Conservation (phyloP, 64 coral and sea anemone species). For the Cladopsammia gracilis region DNA sequence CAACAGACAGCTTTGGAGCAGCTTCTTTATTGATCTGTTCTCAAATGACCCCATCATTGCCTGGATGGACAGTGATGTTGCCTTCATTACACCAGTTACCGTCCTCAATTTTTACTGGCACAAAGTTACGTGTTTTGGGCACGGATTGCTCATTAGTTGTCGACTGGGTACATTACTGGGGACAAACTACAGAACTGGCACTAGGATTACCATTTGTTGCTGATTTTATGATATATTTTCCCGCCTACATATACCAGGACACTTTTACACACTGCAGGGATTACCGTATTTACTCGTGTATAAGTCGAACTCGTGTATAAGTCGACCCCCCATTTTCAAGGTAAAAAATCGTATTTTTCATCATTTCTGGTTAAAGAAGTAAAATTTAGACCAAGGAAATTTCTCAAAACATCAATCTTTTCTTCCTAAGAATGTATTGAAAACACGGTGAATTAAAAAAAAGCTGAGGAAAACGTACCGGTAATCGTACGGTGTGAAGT, state of each 20-base stretch:
- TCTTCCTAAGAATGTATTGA: too few relatives aligned
- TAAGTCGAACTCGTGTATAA: too few relatives aligned
- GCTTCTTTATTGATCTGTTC: constrained; percentile 63
- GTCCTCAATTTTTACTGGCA: constrained; percentile 21
- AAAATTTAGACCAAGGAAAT: too few relatives aligned
- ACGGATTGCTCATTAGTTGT: background rate
- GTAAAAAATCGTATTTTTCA: background rate
- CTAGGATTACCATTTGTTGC: constrained; percentile 44
- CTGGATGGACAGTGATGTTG: constrained; percentile 62
- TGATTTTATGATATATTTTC: background rate
- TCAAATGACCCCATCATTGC: constrained; percentile 51
- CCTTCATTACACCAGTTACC: constrained; percentile 30
- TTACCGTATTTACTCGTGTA: too few relatives aligned
- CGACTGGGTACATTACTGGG: constrained; percentile 3
- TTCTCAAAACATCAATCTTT: too few relatives aligned
- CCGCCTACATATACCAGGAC: background rate
- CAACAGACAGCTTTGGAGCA: constrained; percentile 73
- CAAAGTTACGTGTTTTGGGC: constrained; percentile 21
- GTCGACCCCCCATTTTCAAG: too few relatives aligned
- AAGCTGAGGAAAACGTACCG: too few relatives aligned
- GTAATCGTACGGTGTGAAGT: background rate
- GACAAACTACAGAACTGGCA: background rate
- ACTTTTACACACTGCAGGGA: constrained; percentile 43
- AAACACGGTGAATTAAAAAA: too few relatives aligned
- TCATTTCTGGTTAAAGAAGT: background rate